phyloP scores from a whole-genome alignment of 2,797 vertebrate species.

The Esox masquinongy region DNA sequence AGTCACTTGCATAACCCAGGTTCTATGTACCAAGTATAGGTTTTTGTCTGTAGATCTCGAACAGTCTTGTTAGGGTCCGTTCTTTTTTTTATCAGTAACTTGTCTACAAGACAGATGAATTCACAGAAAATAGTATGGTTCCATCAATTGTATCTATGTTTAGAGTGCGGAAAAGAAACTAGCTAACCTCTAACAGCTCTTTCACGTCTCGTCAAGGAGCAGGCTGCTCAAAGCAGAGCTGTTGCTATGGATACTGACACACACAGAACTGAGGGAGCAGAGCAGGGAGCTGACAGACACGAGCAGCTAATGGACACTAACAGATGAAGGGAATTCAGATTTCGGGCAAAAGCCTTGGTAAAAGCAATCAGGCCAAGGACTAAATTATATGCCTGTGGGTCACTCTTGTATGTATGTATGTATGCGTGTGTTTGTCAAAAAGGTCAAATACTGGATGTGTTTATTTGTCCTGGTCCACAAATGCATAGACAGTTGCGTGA shows the following conservation, averaged over 20 bases:
- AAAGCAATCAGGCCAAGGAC: background rate
- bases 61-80: too few species aligned
- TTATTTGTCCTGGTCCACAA: too few species aligned
- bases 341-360: too few species aligned
- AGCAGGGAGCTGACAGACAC: background rate
- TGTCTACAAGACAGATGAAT: background rate
- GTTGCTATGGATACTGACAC: slow-evolving; percentile 1
- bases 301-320: background rate
- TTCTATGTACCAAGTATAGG: too few species aligned
- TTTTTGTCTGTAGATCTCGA: too few species aligned
- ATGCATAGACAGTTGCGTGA: too few species aligned
- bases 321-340: background rate
- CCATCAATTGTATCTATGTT: background rate
- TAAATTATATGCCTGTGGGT: background rate
- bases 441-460: too few species aligned
- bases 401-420: too few species aligned
- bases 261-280: background rate
- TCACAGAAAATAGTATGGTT: background rate
- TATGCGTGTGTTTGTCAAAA: too few species aligned
- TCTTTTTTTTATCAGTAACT: too few species aligned
- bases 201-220: background rate
- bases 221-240: background rate
- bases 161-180: background rate
- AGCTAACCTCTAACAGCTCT: background rate
- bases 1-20: too few species aligned